Evolutionary conservation across 1,140 invertebrate species (phyloP).

Genomic region (Ectropis grisescens): DNA sequence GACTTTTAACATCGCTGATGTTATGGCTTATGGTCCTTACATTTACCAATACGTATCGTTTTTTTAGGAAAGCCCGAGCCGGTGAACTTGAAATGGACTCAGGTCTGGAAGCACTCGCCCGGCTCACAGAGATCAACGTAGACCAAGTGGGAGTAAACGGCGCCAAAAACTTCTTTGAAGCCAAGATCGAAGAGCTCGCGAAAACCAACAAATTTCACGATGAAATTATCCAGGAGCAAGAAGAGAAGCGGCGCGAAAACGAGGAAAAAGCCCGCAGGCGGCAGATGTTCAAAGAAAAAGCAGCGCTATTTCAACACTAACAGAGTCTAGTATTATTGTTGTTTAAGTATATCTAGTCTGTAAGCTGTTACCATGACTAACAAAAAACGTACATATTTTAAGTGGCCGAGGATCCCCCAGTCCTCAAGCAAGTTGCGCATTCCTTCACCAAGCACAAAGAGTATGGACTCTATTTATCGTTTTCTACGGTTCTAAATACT

Average conservation of each 20-base stretch:
- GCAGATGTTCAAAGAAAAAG: conserved; percentile 86
- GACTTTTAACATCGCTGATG: too few species aligned
- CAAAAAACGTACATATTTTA: too few species aligned
- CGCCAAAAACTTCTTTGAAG: conserved; percentile 93
- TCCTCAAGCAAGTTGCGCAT: too few species aligned
- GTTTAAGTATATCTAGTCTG: conserved; percentile 53
- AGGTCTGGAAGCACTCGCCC: conserved; percentile 85
- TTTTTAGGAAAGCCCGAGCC: conserved; percentile 80
- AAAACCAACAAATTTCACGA: conserved; percentile 88
- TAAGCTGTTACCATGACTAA: conserved; percentile 61
- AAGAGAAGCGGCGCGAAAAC: conserved; percentile 83
- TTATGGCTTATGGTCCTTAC: too few species aligned
- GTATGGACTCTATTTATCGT: too few species aligned
- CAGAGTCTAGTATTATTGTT: conserved; percentile 17
- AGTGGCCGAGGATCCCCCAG: too few species aligned
- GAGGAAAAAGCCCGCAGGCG: conserved; percentile 82
- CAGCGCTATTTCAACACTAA: conserved; percentile 79
- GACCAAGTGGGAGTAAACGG: conserved; percentile 91
- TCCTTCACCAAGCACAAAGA: too few species aligned
- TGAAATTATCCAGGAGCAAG: conserved; percentile 89
- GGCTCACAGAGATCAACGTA: conserved; percentile 89
- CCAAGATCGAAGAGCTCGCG: conserved; percentile 88
- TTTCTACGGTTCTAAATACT: too few species aligned
- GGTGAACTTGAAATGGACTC: conserved; percentile 87
- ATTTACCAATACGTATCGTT: too few species aligned